These are phyloP conservation scores for Sinopyrophorus schimmeli DNA, from an alignment of 2,888 invertebrate genomes.

Conservation along the genomic window DNA sequence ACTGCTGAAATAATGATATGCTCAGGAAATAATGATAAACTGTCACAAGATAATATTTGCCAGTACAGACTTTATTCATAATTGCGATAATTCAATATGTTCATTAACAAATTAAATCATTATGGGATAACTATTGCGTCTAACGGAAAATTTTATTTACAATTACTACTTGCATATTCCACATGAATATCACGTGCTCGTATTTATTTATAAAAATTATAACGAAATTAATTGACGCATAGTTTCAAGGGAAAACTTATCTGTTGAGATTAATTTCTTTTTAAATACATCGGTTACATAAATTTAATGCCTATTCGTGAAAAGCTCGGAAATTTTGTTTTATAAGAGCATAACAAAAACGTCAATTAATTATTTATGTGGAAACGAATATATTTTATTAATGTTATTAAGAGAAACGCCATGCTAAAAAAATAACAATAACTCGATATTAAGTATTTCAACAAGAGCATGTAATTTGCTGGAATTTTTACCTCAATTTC, in stretches of 20 bases:
- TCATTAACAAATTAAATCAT: conserved; percentile 23
- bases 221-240: conserved; percentile 9
- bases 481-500: conserved; percentile 7
- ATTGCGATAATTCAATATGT: conserved; percentile 37
- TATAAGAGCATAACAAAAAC: too few species aligned
- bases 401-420: too few species aligned
- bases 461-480: too few species aligned
- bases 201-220: conserved; percentile 9
- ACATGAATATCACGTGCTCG: conserved; percentile 4
- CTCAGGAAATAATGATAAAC: conserved; percentile 49
- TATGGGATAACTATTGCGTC: conserved; percentile 10
- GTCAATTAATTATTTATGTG: too few species aligned
- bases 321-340: too few species aligned
- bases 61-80: conserved; percentile 42
- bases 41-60: conserved; percentile 42
- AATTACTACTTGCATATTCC: conserved; percentile 1
- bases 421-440: too few species aligned
- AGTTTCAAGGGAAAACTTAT: too few species aligned
- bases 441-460: too few species aligned
- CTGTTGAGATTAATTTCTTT: too few species aligned
- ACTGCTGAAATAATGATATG: conserved; percentile 40
- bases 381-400: too few species aligned
- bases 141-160: conserved; percentile 18
- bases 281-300: too few species aligned
- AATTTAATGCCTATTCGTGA: too few species aligned